phyloP scores from a whole-genome alignment of 1,140 invertebrate species.

The Leptinotarsa lineolata region DNA sequence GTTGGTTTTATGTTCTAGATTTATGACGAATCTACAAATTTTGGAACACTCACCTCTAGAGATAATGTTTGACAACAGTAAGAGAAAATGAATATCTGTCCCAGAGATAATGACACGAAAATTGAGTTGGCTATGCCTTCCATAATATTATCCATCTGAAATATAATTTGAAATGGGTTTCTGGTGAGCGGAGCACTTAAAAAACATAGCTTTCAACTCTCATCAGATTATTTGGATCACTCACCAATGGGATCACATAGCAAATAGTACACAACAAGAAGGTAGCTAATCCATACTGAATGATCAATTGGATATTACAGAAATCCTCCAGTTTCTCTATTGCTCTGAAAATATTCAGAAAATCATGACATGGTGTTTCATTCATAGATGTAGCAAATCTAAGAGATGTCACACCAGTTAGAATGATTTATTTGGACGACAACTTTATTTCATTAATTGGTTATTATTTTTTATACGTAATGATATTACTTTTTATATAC shows the following conservation, averaged over 20 bases:
- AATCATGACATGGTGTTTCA: no score
- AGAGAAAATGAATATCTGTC: neutral
- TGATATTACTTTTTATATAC: no score
- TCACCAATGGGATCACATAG: conserved; percentile 1
- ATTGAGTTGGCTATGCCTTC: neutral
- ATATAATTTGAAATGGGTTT: no score
- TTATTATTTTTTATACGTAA: no score
- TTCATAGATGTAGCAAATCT: no score
- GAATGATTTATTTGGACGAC: no score
- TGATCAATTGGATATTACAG: neutral
- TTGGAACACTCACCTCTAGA: neutral
- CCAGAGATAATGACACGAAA: neutral
- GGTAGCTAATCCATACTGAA: conserved; percentile 8
- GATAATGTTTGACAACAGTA: neutral
- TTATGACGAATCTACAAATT: no score
- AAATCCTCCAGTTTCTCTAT: neutral
- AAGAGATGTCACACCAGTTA: no score
- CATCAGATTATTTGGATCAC: neutral
- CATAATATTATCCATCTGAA: neutral
- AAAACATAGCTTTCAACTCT: no score
- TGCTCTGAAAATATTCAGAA: neutral
- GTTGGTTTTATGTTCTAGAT: no score
- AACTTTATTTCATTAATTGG: no score
- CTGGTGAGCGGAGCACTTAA: no score
- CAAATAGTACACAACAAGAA: conserved; percentile 9